A percentile compares a stretch with the other conserved stretches of the same genome.
phyloP scores from a whole-genome alignment of 1,140 invertebrate genomes.

The Drosophila athabasca region DNA sequence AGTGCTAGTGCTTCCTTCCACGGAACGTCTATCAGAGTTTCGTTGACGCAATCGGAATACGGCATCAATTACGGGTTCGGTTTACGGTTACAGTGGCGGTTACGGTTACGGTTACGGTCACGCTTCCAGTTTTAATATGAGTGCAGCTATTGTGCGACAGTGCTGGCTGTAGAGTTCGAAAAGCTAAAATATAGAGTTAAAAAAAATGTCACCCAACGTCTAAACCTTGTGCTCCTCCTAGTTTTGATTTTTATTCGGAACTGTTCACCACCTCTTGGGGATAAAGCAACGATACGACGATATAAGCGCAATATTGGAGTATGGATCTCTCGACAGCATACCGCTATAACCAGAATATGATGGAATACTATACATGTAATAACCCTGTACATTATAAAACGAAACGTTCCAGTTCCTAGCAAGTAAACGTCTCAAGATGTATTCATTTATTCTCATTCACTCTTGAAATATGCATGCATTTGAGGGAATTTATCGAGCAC shows the following conservation, averaged over 20 bases:
- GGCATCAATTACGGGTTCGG: conserved; percentile 40
- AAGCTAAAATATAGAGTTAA: background rate
- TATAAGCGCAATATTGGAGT: background rate
- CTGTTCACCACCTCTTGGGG: no score
- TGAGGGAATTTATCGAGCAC: no score
- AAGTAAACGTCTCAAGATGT: no score
- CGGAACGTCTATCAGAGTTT: conserved; percentile 47
- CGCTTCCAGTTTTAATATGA: conserved; percentile 14
- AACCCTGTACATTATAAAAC: conserved; percentile 41
- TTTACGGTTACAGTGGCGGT: conserved; percentile 38
- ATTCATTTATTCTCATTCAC: no score
- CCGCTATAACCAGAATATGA: conserved; percentile 98
- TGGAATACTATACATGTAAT: conserved; percentile 99
- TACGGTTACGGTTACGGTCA: conserved; percentile 38
- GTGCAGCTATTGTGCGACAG: conserved; percentile 4
- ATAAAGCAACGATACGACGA: no score
- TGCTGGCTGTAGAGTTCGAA: conserved; percentile 5
- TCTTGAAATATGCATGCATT: no score
- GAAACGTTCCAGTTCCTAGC: no score
- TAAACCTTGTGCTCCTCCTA: background rate
- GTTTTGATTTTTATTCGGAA: no score
- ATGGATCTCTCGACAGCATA: conserved; percentile 97
- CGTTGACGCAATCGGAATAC: conserved; percentile 21
- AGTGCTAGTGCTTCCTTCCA: background rate
- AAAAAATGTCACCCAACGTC: conserved; percentile 19